phyloP scores from a whole-genome alignment of 2,113 vertebrate species.

The Catharus bicknelli region DNA sequence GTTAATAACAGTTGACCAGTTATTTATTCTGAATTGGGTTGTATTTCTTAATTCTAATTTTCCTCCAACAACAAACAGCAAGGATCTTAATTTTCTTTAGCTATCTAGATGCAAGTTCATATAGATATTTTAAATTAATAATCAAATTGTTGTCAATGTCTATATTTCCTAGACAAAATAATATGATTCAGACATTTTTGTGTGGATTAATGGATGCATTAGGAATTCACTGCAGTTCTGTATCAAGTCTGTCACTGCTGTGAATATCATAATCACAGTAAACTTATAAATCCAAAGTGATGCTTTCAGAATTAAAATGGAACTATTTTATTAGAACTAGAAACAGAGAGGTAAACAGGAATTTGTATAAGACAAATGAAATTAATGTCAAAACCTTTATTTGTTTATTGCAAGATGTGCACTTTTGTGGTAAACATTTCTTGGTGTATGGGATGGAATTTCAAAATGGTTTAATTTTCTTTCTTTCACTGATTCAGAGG shows the following conservation, averaged over 20 bases:
- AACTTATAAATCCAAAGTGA: neutral
- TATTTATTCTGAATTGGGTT: neutral
- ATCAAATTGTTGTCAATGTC: neutral
- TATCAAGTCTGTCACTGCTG: neutral
- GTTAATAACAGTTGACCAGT: neutral
- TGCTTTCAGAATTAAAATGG: neutral
- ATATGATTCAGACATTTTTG: neutral
- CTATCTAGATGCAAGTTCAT: neutral
- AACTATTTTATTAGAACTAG: neutral
- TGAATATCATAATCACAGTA: neutral
- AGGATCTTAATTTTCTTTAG: neutral
- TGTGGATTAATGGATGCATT: neutral
- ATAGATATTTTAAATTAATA: neutral
- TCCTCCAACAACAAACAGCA: neutral
- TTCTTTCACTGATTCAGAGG: neutral
- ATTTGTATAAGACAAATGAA: neutral
- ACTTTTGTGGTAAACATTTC: neutral
- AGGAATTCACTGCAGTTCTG: neutral
- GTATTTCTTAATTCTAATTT: neutral
- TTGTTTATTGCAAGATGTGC: neutral
- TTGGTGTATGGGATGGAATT: neutral
- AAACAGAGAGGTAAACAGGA: neutral
- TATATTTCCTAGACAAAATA: neutral
- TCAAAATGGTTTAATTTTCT: neutral
- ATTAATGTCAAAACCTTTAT: neutral